phyloP scores from a whole-genome alignment of 2,797 vertebrate genomes.

The Danio kyathit region DNA sequence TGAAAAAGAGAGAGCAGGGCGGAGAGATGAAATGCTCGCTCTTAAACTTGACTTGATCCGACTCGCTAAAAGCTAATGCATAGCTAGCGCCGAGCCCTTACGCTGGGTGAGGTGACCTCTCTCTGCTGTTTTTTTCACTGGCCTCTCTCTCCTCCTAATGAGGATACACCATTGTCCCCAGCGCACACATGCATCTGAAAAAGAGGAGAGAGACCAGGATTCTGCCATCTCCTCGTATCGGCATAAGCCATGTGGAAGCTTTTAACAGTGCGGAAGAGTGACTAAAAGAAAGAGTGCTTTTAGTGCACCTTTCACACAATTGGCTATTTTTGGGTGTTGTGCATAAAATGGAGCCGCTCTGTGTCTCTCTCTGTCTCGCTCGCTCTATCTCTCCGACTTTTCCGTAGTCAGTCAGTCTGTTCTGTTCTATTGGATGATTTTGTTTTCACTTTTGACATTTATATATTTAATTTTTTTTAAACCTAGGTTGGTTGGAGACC shows the following conservation, averaged over 20 bases:
- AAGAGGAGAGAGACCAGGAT: conserved; percentile 62
- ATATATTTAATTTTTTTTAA: neutral
- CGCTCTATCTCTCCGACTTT: neutral
- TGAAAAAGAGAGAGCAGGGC: conserved; percentile 71
- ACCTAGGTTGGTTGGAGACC: neutral
- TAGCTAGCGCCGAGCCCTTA: conserved; percentile 79
- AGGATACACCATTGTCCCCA: conserved; percentile 64
- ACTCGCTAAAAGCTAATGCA: conserved; percentile 90
- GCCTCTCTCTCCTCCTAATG: conserved; percentile 59
- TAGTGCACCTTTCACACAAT: conserved; percentile 66
- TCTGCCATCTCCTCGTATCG: conserved; percentile 68
- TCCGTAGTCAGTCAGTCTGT: neutral
- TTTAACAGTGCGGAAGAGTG: conserved; percentile 75
- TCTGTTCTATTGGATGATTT: conserved; percentile 16
- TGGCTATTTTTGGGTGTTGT: conserved; percentile 58
- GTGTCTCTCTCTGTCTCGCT: conserved; percentile 29
- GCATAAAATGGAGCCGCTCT: conserved; percentile 55
- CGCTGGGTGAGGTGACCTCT: conserved; percentile 73
- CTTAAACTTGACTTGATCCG: conserved; percentile 87
- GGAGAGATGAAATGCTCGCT: conserved; percentile 76
- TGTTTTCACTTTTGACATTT: conserved; percentile 6
- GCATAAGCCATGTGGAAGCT: conserved; percentile 69
- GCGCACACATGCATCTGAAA: conserved; percentile 61
- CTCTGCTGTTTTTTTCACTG: conserved; percentile 47
- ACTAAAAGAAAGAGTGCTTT: conserved; percentile 68